A percentile compares a stretch with the other conserved stretches of the same genome.
These are phyloP conservation scores for Anoplius nigerrimus DNA, from an alignment of 2,888 invertebrate genomes.

Conservation along the genomic window DNA sequence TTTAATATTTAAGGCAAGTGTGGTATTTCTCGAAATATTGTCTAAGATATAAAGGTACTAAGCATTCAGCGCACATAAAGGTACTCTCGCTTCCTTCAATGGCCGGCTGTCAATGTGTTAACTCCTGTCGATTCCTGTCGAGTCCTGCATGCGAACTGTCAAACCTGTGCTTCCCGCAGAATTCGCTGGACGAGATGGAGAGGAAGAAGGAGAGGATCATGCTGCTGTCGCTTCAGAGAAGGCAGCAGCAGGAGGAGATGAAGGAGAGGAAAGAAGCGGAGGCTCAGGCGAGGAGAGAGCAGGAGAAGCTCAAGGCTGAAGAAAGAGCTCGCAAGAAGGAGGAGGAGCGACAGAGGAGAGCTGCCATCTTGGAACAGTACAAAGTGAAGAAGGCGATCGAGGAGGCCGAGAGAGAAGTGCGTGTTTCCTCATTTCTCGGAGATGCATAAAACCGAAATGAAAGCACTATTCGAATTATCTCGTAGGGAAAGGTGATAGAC, in stretches of 20 bases:
- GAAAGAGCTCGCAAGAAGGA: slow-evolving; percentile 84
- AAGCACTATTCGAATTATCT: not conserved
- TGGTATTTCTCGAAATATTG: too few relatives aligned
- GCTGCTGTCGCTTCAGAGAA: slow-evolving; percentile 90
- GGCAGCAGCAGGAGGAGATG: slow-evolving; percentile 92
- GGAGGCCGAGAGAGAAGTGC: slow-evolving; percentile 90
- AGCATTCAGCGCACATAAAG: not conserved
- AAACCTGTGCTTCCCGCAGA: slow-evolving; percentile 76
- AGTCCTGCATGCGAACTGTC: not conserved
- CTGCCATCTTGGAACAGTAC: slow-evolving; percentile 93
- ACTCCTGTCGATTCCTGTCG: too few relatives aligned
- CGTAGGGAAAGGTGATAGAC: slow-evolving; percentile 87
- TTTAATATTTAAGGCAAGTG: too few relatives aligned
- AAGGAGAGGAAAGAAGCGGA: slow-evolving; percentile 90
- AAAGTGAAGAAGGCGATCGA: slow-evolving; percentile 95
- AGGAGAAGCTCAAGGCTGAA: slow-evolving; percentile 86
- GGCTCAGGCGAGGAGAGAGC: slow-evolving; percentile 84
- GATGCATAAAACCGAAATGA: not conserved
- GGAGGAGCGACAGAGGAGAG: slow-evolving; percentile 91
- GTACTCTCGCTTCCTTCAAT: not conserved
- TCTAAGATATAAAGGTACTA: not conserved
- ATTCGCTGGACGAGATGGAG: slow-evolving; percentile 92
- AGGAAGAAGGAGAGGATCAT: slow-evolving; percentile 94
- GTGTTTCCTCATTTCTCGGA: slow-evolving; percentile 24
- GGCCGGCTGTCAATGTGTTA: too few relatives aligned